These are phyloP conservation scores for Sabatieria punctata DNA, from an alignment of 2,888 invertebrate genomes.

Conservation along the genomic window DNA sequence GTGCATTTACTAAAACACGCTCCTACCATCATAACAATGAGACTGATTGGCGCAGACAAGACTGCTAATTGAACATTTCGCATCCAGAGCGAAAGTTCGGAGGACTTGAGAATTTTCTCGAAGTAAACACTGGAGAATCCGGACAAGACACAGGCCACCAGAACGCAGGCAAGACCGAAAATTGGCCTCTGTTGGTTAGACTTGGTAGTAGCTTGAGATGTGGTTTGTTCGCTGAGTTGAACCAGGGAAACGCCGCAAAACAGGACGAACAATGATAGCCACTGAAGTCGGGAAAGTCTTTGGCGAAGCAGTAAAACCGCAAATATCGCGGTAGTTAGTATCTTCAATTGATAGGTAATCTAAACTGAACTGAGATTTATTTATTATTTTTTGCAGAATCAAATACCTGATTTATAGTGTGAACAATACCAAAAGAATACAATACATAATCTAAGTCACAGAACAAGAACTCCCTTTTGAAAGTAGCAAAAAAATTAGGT, in stretches of 20 bases:
- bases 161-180: slow-evolving; percentile 56
- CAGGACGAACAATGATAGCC: slow-evolving; percentile 36
- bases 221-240: slow-evolving; percentile 31
- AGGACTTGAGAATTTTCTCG: slow-evolving; percentile 78
- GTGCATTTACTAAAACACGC: too few species aligned
- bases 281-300: slow-evolving; percentile 33
- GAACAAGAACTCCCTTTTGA: too few species aligned
- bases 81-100: slow-evolving; percentile 72
- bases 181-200: slow-evolving; percentile 8
- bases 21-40: slow-evolving; percentile 38
- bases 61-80: slow-evolving; percentile 88
- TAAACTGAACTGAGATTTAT: too few species aligned
- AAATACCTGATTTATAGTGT: too few species aligned
- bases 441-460: too few species aligned
- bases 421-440: too few species aligned
- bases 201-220: not conserved
- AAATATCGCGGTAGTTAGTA: slow-evolving; percentile 40
- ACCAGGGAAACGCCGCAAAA: slow-evolving; percentile 37
- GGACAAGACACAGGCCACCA: slow-evolving; percentile 72
- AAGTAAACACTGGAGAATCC: slow-evolving; percentile 97
- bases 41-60: slow-evolving; percentile 72
- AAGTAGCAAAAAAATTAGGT: too few species aligned
- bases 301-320: slow-evolving; percentile 36
- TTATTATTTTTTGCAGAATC: too few species aligned
- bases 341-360: slow-evolving; percentile 41